Evolutionary conservation across 1,140 invertebrate genomes (phyloP).

Genomic region (Eulimnadia texana): DNA sequence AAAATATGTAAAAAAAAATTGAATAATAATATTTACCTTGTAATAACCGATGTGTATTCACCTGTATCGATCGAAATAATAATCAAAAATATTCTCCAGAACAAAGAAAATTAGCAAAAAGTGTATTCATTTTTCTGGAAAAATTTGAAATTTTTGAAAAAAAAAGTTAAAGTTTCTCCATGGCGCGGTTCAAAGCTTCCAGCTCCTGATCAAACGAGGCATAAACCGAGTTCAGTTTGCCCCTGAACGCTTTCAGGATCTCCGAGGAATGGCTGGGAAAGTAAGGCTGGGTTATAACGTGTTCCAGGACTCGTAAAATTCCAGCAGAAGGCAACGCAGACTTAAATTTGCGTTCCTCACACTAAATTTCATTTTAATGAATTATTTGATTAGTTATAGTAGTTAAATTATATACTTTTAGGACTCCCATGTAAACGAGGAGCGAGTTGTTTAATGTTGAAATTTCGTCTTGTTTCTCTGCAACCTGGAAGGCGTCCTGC

Average conservation of each 20-base stretch:
- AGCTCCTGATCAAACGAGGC: neutral
- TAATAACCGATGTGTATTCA: too few relatives aligned
- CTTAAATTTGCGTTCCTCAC: neutral
- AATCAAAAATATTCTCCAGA: too few relatives aligned
- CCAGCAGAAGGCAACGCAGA: neutral
- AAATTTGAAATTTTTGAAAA: too few relatives aligned
- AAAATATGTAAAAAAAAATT: neutral
- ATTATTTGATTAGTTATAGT: neutral
- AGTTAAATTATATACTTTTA: conserved; percentile 39
- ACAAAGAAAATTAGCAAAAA: too few relatives aligned
- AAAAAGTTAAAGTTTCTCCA: neutral
- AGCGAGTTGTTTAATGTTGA: conserved; percentile 44
- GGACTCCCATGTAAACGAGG: conserved; percentile 47
- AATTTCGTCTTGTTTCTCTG: conserved; percentile 32
- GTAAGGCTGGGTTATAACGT: neutral
- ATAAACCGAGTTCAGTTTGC: neutral
- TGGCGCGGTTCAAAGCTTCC: neutral
- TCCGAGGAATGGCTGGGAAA: neutral
- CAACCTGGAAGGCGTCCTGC: conserved; percentile 40
- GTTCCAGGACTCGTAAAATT: neutral
- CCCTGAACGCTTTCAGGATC: neutral
- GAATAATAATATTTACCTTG: too few relatives aligned
- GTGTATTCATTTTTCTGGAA: too few relatives aligned
- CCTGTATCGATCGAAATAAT: too few relatives aligned
- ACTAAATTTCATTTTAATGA: neutral